phyloP scores from a whole-genome alignment of 2,888 invertebrate species.

The Pterobdella sp. region DNA sequence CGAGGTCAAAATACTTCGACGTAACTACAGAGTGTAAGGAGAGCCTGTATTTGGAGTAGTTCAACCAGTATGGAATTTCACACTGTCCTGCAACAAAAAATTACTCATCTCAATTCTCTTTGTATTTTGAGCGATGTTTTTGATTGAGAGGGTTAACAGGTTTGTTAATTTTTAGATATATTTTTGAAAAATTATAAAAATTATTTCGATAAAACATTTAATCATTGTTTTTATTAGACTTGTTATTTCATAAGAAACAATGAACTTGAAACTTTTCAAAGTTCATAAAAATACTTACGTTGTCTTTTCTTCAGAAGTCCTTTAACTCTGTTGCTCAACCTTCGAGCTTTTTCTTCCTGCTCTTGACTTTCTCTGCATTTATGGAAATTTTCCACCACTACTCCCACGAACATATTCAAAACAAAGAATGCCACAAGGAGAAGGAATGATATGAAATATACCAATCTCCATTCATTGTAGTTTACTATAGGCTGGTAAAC shows the following conservation, averaged over 20 bases:
- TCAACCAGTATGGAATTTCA: constrained; percentile 88
- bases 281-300: constrained; percentile 58
- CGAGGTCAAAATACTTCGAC: constrained; percentile 97
- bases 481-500: constrained; percentile 78
- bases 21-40: constrained; percentile 94
- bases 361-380: constrained; percentile 97
- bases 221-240: too few species aligned
- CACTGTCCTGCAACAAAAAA: constrained; percentile 86
- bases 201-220: too few species aligned
- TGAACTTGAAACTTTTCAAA: not conserved
- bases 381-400: constrained; percentile 99
- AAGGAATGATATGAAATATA: constrained; percentile 98
- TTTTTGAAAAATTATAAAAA: too few species aligned
- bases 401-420: constrained; percentile 99
- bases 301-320: constrained; percentile 90
- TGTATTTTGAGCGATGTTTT: not conserved
- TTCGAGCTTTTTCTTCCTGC: constrained; percentile 84
- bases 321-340: constrained; percentile 82
- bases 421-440: constrained; percentile 98
- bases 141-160: not conserved
- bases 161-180: not conserved
- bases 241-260: not conserved
- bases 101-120: too few species aligned
- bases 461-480: constrained; percentile 93
- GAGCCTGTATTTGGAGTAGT: constrained; percentile 78